A percentile compares a stretch with the other conserved stretches of the same genome.
Conservation (phyloP, 2,888 invertebrate species). For the Drosophila paucipuncta region DNA sequence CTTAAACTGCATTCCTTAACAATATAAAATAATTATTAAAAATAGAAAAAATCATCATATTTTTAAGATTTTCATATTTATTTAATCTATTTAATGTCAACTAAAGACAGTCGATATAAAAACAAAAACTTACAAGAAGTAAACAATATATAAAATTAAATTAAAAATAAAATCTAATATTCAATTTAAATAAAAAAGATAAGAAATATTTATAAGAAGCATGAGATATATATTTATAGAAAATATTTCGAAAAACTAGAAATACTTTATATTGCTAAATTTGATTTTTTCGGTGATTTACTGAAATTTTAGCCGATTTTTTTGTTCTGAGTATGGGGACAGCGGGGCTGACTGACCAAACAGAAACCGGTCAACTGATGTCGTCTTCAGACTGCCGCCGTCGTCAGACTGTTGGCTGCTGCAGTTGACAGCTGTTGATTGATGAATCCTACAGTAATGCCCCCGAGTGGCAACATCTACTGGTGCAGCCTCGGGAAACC, state of each 20-base stretch:
- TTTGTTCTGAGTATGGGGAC: conserved; percentile 16
- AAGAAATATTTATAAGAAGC: neutral
- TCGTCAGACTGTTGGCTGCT: conserved; percentile 44
- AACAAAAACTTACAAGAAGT: neutral
- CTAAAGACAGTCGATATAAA: too few relatives aligned
- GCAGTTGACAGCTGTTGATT: conserved; percentile 78
- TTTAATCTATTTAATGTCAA: too few relatives aligned
- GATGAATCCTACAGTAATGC: conserved; percentile 75
- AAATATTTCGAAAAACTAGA: neutral
- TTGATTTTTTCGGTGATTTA: neutral
- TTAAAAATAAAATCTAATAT: neutral
- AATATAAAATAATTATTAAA: too few relatives aligned
- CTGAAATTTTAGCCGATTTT: neutral
- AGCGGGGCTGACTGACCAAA: conserved; percentile 40
- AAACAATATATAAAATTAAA: neutral
- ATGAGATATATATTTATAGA: neutral
- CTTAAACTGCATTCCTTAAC: too few relatives aligned
- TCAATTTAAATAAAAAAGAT: neutral
- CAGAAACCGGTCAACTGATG: conserved; percentile 48
- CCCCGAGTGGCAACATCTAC: conserved; percentile 49
- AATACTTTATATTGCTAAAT: neutral
- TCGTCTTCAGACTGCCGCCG: conserved; percentile 32
- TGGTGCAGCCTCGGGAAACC: conserved; percentile 44
- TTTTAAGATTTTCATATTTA: too few relatives aligned
- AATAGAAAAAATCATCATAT: too few relatives aligned